phyloP scores from a whole-genome alignment of 2,113 vertebrate species.

The Cariama cristata region DNA sequence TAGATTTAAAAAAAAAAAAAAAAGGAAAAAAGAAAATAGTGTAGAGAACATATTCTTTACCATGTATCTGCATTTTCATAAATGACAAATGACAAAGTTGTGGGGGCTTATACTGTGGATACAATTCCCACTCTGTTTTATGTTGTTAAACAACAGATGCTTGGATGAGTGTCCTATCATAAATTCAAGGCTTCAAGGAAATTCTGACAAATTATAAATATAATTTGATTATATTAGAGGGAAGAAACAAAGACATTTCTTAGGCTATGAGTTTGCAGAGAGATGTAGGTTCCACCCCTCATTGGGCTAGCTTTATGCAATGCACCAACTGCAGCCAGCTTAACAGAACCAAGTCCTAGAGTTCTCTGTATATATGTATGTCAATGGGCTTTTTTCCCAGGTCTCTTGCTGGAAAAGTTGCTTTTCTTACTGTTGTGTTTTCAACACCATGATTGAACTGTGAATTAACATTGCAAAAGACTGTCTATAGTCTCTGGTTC shows the following conservation, averaged over 20 bases:
- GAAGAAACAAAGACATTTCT: not conserved
- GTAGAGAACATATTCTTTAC: not conserved
- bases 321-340: accelerated
- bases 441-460: not conserved
- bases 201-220: not conserved
- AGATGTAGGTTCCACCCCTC: not conserved
- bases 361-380: not conserved
- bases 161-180: not conserved
- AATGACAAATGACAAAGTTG: not conserved
- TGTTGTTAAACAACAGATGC: not conserved
- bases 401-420: not conserved
- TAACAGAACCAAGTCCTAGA: not conserved
- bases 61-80: not conserved
- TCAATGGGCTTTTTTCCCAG: not conserved
- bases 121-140: not conserved
- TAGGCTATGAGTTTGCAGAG: not conserved
- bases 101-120: not conserved
- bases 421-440: not conserved
- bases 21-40: not conserved
- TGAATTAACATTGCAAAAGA: not conserved
- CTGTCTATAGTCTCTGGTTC: not conserved
- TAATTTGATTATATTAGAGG: not conserved
- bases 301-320: not conserved
- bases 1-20: not conserved
- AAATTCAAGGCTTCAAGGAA: not conserved